Evolutionary conservation across 2,113 vertebrate species (phyloP).

Genomic region (Excalfactoria chinensis): DNA sequence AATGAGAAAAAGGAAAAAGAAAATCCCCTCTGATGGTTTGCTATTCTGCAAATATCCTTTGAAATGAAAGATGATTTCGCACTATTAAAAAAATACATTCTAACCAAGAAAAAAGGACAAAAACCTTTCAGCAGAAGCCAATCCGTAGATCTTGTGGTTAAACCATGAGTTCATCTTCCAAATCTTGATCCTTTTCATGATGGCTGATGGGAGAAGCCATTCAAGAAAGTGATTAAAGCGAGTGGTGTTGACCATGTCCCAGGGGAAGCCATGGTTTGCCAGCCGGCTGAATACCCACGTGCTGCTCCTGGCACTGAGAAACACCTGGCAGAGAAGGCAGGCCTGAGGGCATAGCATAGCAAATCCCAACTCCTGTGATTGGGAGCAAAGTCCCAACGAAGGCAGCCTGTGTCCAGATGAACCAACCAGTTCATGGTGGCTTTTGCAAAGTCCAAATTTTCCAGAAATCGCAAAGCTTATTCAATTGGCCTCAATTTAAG

Average conservation of each 20-base stretch:
- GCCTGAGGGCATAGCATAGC: neutral
- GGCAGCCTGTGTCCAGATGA: neutral
- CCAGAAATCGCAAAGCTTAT: neutral
- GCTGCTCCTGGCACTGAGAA: conserved; percentile 83
- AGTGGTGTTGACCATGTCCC: conserved; percentile 77
- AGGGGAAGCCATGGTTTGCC: conserved; percentile 79
- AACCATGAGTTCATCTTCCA: conserved; percentile 78
- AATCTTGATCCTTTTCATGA: conserved; percentile 76
- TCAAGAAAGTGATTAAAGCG: conserved; percentile 76
- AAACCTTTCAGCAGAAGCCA: conserved; percentile 85
- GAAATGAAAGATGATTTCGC: neutral
- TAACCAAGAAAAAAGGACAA: neutral
- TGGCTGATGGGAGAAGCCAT: conserved; percentile 74
- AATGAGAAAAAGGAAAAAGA: neutral
- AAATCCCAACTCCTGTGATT: neutral
- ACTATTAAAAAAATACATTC: neutral
- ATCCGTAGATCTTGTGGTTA: conserved; percentile 84
- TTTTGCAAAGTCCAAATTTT: neutral
- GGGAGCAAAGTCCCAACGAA: neutral
- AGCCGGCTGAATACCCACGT: conserved; percentile 81
- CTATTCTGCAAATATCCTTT: neutral
- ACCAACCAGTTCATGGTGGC: neutral
- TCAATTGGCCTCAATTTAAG: neutral
- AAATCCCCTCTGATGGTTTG: neutral
- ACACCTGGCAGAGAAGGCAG: conserved; percentile 76